Conservation (phyloP, 37 sponge, comb jelly and placozoan species). For the Hormiphora californensis region DNA sequence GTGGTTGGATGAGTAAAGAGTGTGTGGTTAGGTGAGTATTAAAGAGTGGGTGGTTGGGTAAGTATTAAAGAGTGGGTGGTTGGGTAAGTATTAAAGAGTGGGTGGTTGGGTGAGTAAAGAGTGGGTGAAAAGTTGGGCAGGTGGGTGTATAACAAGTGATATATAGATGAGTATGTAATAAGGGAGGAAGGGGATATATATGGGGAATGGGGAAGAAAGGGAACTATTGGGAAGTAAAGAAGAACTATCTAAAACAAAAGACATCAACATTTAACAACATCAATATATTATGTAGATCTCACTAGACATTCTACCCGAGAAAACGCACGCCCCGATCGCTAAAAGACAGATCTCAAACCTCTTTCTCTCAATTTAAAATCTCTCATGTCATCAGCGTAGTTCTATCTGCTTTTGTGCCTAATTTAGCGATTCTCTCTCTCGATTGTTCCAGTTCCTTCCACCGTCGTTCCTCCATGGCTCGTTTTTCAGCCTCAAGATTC, state of each 20-base stretch:
- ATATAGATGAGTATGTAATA: no score
- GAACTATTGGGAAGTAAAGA: no score
- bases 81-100: neutral
- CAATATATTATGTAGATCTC: no score
- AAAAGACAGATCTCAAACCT: neutral
- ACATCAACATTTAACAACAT: no score
- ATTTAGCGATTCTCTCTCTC: slow-evolving; percentile 29
- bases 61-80: neutral
- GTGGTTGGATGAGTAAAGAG: neutral
- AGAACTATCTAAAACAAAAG: no score
- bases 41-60: neutral
- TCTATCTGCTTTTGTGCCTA: slow-evolving; percentile 43
- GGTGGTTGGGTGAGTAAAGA: neutral
- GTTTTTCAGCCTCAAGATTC: slow-evolving; percentile 30
- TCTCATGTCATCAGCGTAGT: slow-evolving; percentile 18
- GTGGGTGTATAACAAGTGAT: neutral
- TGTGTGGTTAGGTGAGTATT: neutral
- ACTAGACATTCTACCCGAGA: no score
- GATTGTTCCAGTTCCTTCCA: slow-evolving; percentile 45
- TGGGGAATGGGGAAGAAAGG: neutral
- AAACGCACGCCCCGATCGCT: no score
- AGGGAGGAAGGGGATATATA: neutral
- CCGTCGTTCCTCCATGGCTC: slow-evolving; percentile 40
- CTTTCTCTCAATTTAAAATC: neutral
- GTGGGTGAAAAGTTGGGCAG: neutral